These are phyloP conservation scores for Ellobium chinense DNA, from an alignment of 2,888 invertebrate genomes.

Conservation along the genomic window DNA sequence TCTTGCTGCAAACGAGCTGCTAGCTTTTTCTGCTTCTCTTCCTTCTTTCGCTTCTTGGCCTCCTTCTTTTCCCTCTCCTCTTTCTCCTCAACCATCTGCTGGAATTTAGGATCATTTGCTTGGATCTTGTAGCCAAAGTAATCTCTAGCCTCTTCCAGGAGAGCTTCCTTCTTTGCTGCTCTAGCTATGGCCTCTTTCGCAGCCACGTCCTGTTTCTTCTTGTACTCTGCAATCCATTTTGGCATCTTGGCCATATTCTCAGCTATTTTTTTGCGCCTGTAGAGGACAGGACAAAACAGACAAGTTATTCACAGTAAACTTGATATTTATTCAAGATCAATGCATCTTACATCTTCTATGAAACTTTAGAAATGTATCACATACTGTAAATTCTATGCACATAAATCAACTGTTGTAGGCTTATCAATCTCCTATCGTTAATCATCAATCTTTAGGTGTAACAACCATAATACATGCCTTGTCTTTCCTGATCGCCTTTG, in stretches of 20 bases:
- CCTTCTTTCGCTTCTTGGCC: conserved; percentile 56
- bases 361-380: not conserved
- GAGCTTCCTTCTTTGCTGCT: conserved; percentile 53
- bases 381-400: no score
- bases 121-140: conserved; percentile 59
- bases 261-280: conserved; percentile 48
- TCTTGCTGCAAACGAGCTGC: conserved; percentile 7
- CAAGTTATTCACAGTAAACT: not conserved
- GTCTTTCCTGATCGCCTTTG: no score
- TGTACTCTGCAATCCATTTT: conserved; percentile 53
- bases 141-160: conserved; percentile 58
- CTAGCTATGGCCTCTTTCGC: conserved; percentile 44
- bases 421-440: no score
- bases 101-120: conserved; percentile 57
- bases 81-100: conserved; percentile 56
- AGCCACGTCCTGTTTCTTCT: conserved; percentile 36
- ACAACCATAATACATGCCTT: no score
- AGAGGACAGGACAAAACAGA: not conserved
- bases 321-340: not conserved
- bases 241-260: conserved; percentile 57
- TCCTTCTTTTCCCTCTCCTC: conserved; percentile 51
- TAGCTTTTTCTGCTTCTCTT: conserved; percentile 48
- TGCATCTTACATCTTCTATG: not conserved
- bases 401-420: no score
- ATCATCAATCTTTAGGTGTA: no score